Evolutionary conservation across 2,113 vertebrate species (phyloP).

Genomic region (Propithecus coquereli): DNA sequence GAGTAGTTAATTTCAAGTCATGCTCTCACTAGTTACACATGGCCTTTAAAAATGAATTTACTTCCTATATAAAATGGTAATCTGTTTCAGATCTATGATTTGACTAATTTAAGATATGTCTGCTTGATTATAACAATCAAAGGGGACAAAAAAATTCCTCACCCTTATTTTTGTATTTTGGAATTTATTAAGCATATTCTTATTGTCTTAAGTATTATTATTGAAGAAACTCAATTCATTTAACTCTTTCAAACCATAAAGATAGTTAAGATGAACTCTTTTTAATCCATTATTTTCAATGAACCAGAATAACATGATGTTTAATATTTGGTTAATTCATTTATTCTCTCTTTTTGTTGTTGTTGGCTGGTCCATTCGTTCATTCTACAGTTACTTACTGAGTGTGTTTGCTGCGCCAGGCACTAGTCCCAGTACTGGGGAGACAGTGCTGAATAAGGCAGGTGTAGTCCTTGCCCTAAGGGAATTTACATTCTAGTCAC

Average conservation of each 20-base stretch:
- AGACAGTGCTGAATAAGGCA: background rate
- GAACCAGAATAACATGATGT: background rate
- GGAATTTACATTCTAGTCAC: constrained; percentile 1
- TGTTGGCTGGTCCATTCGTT: background rate
- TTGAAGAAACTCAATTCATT: background rate
- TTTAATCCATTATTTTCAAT: background rate
- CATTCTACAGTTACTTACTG: background rate
- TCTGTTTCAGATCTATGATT: background rate
- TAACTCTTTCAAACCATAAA: background rate
- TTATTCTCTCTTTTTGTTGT: background rate
- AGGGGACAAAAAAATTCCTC: background rate
- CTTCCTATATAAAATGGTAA: background rate
- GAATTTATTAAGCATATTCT: background rate
- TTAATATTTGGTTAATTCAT: background rate
- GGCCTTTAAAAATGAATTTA: constrained; percentile 40
- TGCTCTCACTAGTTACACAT: background rate
- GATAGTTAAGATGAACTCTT: background rate
- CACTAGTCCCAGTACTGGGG: background rate
- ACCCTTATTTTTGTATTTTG: background rate
- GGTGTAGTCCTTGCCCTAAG: background rate
- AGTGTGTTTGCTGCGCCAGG: background rate
- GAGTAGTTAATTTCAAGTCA: background rate
- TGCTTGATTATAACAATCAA: background rate
- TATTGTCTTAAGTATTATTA: background rate
- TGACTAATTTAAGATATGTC: background rate